Base-by-base conservation (phyloP, 2,888 invertebrate genomes). In the Drosophila monieri region DNA sequence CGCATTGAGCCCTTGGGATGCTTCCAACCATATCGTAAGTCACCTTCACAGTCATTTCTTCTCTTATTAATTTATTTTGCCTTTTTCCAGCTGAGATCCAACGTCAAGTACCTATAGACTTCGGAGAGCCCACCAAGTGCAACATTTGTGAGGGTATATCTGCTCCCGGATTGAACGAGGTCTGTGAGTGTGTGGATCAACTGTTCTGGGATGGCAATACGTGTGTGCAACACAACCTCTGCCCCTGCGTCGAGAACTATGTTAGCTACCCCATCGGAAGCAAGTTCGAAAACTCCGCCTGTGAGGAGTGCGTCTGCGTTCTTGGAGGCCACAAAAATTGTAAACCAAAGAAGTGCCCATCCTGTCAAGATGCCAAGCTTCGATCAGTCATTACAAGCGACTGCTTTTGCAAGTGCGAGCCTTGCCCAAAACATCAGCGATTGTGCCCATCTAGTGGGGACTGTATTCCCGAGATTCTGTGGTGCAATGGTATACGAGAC, bases 401-500 rank as follows among this genome's bases (percentile, higher is more conserved):
- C 88, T 97, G 97, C 88, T 93, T 93, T 15, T 97, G 97, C 84
- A 87, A 93, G 2, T 97, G 97, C 89, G 93, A 94, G 84, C 94
- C 95, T 0, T 97, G 97, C 80, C 93, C 94, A 0, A 88, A 90
- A n/a, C 94, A 93, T 18, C 94, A 94, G 14, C 93, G 92, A 44
- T 92, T 95, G 23, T 97, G 97, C 79, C 95, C 95, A 1, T 95
- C 95, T 0, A 95, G 94, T 88, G 94, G 95, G 64, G 92, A 94
- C 53, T 97, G 97, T 85, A 93, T 97, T 14, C 92, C 94, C 0
- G 93, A 94, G 39, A 91, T 93, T 0, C 92, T 93, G 10, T 97
- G 97, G 97, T 97, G 97, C 88, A 94, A 97, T 88, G 96, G 96
- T 0, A 92, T 96, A 0, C 93, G 94, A 71, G 95, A 97, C 90